Conservation (phyloP, 1,140 invertebrate genomes). For the Apocrypta bakeri region DNA sequence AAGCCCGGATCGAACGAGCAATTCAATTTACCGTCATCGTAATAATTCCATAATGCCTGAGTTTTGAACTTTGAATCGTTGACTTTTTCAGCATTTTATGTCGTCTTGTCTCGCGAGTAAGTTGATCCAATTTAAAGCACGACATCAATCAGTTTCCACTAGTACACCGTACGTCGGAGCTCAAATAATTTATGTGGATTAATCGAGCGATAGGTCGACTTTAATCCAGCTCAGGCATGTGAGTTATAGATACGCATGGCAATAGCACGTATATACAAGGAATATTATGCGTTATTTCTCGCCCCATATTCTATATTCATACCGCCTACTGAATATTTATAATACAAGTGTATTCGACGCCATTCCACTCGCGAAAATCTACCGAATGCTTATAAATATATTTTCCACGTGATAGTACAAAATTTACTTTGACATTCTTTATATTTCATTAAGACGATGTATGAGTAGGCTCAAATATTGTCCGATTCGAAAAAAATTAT, state of each 20-base stretch:
- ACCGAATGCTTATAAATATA: no score
- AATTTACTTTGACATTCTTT: no score
- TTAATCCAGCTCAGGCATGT: background rate
- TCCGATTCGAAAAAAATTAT: no score
- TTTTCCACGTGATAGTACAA: no score
- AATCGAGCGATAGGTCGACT: constrained; percentile 27
- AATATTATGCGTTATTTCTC: background rate
- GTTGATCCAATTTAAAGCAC: constrained; percentile 25
- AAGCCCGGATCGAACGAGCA: background rate
- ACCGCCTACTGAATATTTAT: background rate
- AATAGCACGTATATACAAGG: background rate
- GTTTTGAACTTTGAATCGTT: constrained; percentile 26
- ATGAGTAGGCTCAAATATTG: no score
- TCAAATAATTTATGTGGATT: constrained; percentile 33
- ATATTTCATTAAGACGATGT: no score
- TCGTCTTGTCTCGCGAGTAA: background rate
- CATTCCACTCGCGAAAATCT: background rate
- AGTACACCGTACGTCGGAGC: background rate
- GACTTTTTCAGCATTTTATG: constrained; percentile 28
- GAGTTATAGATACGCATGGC: background rate
- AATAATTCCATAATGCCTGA: constrained; percentile 34
- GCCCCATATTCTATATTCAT: background rate
- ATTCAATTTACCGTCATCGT: constrained; percentile 26
- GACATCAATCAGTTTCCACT: constrained; percentile 5
- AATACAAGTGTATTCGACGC: background rate